These are phyloP conservation scores for Megaustenia siamemsis DNA, from an alignment of 2,888 invertebrate genomes.

Conservation along the genomic window DNA sequence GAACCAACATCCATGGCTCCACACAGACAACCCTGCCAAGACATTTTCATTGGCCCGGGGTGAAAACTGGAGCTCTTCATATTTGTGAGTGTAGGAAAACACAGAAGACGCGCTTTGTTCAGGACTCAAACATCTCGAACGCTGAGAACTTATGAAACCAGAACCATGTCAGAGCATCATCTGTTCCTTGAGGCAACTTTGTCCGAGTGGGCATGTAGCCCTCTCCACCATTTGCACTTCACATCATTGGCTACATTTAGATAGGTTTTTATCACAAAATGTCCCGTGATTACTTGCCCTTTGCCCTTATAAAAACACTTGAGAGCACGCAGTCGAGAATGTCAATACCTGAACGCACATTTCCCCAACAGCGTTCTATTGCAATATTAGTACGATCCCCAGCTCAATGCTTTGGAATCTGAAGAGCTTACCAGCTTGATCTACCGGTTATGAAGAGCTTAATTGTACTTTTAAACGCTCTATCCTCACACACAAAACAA, in stretches of 20 bases:
- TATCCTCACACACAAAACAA: background rate
- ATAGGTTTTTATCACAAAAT: background rate
- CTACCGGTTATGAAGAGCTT: background rate
- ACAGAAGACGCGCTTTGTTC: background rate
- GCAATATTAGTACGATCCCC: background rate
- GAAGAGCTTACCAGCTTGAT: background rate
- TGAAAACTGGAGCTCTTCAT: conserved; percentile 2
- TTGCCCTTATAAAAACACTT: background rate
- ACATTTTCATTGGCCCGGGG: conserved; percentile 11
- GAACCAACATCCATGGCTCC: background rate
- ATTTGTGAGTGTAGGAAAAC: background rate
- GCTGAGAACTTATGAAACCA: background rate
- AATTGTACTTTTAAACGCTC: background rate
- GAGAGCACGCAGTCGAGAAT: background rate
- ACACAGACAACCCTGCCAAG: background rate
- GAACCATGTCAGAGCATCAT: conserved; percentile 20
- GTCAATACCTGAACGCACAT: background rate
- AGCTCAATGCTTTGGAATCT: background rate
- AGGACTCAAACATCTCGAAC: conserved; percentile 9
- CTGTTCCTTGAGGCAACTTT: background rate
- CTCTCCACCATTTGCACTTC: background rate
- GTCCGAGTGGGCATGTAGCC: background rate
- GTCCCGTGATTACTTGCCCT: background rate
- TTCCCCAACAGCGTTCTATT: background rate
- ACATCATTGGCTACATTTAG: background rate